phyloP scores from a whole-genome alignment of 2,888 invertebrate species.

The Tyria jacobaeae region DNA sequence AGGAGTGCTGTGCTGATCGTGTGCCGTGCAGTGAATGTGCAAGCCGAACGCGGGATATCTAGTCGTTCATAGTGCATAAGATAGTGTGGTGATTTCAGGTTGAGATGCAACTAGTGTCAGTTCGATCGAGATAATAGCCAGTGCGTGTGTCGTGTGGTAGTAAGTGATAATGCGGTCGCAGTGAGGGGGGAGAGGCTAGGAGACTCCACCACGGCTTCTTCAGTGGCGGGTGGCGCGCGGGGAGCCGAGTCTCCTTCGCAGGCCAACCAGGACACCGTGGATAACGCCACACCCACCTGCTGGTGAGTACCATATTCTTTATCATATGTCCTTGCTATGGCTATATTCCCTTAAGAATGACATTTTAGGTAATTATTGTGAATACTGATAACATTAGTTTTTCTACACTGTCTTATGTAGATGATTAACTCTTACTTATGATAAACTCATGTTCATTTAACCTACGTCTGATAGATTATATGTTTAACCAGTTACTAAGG shows the following conservation, averaged over 20 bases:
- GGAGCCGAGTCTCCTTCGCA: conserved; percentile 86
- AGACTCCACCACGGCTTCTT: conserved; percentile 84
- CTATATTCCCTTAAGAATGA: not conserved
- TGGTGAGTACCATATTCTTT: conserved; percentile 67
- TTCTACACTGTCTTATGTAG: not conserved
- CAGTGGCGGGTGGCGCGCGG: conserved; percentile 85
- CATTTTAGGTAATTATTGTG: too few relatives aligned
- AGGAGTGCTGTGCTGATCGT: conserved; percentile 49
- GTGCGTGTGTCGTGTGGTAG: conserved; percentile 79
- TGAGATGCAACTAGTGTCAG: conserved; percentile 84
- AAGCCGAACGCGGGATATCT: conserved; percentile 43
- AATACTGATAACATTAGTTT: not conserved
- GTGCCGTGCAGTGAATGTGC: conserved; percentile 46
- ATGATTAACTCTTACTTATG: not conserved
- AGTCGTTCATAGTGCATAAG: conserved; percentile 25
- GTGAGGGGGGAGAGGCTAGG: conserved; percentile 81
- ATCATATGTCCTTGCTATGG: not conserved
- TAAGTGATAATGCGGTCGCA: conserved; percentile 87
- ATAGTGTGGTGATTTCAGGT: conserved; percentile 75
- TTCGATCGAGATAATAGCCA: conserved; percentile 84
- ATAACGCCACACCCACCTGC: conserved; percentile 84
- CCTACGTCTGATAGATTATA: not conserved
- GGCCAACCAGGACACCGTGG: conserved; percentile 85
- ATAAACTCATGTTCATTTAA: not conserved
- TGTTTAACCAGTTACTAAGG: too few relatives aligned